A percentile compares a stretch with the other conserved stretches of the same genome.
phyloP scores from a whole-genome alignment of 2,888 invertebrate species.

The Tineola bisselliella region DNA sequence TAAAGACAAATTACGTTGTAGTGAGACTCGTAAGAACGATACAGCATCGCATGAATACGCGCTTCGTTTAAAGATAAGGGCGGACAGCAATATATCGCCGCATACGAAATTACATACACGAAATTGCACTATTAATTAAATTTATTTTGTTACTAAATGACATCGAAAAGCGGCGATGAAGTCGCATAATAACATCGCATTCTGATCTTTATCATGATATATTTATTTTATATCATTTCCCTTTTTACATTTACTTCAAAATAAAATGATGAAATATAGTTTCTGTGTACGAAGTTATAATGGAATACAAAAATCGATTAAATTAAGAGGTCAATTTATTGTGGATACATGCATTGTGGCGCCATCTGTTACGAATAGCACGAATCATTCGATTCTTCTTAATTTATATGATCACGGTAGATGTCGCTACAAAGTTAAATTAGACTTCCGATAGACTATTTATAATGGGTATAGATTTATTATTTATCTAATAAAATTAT shows the following conservation, averaged over 20 bases:
- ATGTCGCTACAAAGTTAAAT: slow-evolving; percentile 4
- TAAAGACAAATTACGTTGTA: not conserved
- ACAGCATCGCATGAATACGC: not conserved
- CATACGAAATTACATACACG: slow-evolving; percentile 3
- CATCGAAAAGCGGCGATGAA: not conserved
- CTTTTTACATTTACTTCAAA: not conserved
- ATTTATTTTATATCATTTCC: not conserved
- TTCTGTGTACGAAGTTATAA: not conserved
- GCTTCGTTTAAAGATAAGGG: not conserved
- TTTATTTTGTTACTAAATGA: slow-evolving; percentile 5
- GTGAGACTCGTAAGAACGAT: not conserved
- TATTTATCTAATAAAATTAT: too few relatives aligned
- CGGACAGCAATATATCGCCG: slow-evolving; percentile 1
- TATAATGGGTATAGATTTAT: too few relatives aligned
- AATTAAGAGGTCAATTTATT: not conserved
- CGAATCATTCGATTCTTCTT: not conserved
- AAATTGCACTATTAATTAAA: slow-evolving; percentile 8
- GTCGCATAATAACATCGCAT: not conserved
- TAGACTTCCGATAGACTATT: not conserved
- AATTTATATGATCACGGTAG: not conserved
- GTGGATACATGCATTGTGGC: not conserved
- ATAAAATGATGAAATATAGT: not conserved
- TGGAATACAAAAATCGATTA: not conserved
- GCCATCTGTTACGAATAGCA: slow-evolving; percentile 10
- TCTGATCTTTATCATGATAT: not conserved